Base-by-base conservation (phyloP, 1,140 invertebrate genomes). In the Potamilus streckersoni region DNA sequence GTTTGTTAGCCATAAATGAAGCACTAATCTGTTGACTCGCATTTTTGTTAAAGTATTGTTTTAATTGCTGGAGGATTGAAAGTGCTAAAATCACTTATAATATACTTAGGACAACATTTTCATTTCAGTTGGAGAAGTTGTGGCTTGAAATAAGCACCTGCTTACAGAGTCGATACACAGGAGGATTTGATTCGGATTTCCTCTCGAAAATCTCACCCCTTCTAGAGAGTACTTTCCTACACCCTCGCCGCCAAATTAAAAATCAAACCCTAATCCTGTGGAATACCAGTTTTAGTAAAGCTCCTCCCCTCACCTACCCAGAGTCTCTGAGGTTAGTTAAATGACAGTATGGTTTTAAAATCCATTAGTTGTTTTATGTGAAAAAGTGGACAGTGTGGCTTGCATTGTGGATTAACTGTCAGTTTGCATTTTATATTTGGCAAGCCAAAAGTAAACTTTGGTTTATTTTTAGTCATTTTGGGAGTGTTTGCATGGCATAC, bases 121-220 rank as follows among this genome's bases (percentile, higher is more conserved):
- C 60, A 64, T 80, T 79, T 38, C 79, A 89, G 88, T 38, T 86
- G 57, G 88, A 89, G 61, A 84, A 84, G 67, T 74, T 89, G 12
- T 89, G 87, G 84, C 66, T 62, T 17, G 82, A 84, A 14, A 77
- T 89, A 8, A 80, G 72, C 58, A 80, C 76, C 11, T 82, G 81
- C 74, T 23, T 89, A 31, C 82, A 85, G 76, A 79, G 66, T 23
- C 77, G 82, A 15, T 88, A 84, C 74, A 82, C 73, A 19, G 83
- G 82, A 2, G 71, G 56, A 23, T 83, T 82, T 63, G 87, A 89
- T 76, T 80, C 82, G 0, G 85, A 88, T 11, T 83, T 89, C 23
- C 80, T 89, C 49, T 20, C 31, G 5, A 71, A 74, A 12, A 27
- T 88, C 17, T 80, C 84, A 13, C 87, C 87, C 13, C 70, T 89